Evolutionary conservation across 2,888 invertebrate species (phyloP).

Genomic region (Idaea biselata): DNA sequence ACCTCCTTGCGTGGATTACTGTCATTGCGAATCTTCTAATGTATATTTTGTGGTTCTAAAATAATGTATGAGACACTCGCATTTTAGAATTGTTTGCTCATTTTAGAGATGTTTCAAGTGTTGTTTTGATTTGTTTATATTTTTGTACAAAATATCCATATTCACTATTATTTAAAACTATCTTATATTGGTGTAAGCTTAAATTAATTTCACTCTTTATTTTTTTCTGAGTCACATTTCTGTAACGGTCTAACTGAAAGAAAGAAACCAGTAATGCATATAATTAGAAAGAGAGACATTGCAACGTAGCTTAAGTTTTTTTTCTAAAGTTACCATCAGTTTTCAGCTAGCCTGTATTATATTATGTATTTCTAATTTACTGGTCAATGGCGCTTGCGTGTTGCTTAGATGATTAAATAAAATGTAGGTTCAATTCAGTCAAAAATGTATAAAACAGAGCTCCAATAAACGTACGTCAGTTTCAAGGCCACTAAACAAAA

Average conservation of each 20-base stretch:
- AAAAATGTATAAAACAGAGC: background rate
- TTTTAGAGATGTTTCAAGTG: background rate
- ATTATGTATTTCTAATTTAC: slow-evolving; percentile 55
- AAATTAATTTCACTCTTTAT: background rate
- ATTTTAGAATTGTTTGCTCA: background rate
- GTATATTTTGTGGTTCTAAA: background rate
- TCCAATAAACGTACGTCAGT: too few species aligned
- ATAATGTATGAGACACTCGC: background rate
- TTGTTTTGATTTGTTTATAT: background rate
- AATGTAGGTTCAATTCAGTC: background rate
- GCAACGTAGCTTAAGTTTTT: slow-evolving; percentile 65
- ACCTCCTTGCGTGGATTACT: slow-evolving; percentile 49
- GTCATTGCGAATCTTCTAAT: background rate
- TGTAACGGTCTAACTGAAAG: slow-evolving; percentile 52
- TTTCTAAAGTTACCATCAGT: slow-evolving; percentile 79
- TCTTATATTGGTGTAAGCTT: slow-evolving; percentile 16
- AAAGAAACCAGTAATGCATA: slow-evolving; percentile 22
- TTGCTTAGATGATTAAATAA: slow-evolving; percentile 14
- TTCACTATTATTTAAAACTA: background rate
- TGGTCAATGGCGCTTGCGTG: slow-evolving; percentile 66
- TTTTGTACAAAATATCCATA: background rate
- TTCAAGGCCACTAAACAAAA: too few species aligned
- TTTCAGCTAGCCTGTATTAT: slow-evolving; percentile 73
- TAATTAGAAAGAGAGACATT: slow-evolving; percentile 63
- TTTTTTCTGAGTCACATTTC: slow-evolving; percentile 23